Evolutionary conservation across 2,113 vertebrate genomes (phyloP).

Genomic region (Cygnus atratus): DNA sequence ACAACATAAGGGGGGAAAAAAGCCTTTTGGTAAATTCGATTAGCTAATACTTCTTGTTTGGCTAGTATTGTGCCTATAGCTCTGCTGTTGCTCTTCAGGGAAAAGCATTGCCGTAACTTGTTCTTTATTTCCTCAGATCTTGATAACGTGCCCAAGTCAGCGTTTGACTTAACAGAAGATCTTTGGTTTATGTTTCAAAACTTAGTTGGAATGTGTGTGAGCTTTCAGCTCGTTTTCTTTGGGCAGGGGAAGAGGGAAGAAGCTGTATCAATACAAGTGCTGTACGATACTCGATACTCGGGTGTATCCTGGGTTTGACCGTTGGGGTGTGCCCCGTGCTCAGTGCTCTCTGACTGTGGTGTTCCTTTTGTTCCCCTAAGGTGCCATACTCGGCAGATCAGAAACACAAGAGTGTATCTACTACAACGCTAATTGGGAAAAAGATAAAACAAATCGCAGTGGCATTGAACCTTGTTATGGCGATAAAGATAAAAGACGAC

Average conservation of each 20-base stretch:
- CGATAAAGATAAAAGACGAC: slow-evolving; percentile 92
- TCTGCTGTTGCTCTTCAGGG: background rate
- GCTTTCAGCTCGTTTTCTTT: background rate
- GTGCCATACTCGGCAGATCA: slow-evolving; percentile 95
- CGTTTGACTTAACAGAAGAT: background rate
- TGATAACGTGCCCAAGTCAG: background rate
- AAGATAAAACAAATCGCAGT: slow-evolving; percentile 93
- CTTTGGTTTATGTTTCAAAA: background rate
- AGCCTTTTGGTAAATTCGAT: background rate
- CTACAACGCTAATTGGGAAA: slow-evolving; percentile 98
- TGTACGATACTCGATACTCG: background rate
- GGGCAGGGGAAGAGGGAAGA: background rate
- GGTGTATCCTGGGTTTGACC: background rate
- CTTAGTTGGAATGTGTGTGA: background rate
- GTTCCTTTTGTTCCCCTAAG: slow-evolving; percentile 68
- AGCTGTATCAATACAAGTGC: background rate
- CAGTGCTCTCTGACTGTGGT: background rate
- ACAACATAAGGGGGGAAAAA: background rate
- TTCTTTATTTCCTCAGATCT: background rate
- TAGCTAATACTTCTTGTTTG: background rate
- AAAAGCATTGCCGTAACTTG: background rate
- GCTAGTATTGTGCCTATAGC: background rate
- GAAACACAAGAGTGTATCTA: slow-evolving; percentile 94
- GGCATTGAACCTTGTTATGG: slow-evolving; percentile 91
- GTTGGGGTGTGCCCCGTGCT: background rate